Conservation (phyloP, 2,888 invertebrate genomes). For the Lepidochitona cinerea region DNA sequence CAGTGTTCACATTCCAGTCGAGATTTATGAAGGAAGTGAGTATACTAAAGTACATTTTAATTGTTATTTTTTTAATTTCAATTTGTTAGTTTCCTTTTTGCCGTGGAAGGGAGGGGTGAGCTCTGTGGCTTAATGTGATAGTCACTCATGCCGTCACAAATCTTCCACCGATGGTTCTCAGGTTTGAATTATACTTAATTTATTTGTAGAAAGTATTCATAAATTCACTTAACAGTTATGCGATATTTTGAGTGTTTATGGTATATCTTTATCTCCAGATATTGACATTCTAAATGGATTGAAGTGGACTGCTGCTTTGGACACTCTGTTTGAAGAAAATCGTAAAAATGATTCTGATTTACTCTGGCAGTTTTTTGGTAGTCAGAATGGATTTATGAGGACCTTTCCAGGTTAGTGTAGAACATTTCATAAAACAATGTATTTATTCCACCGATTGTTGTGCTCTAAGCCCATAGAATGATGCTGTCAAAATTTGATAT, state of each 20-base stretch:
- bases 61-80: no score
- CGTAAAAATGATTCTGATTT: conserved; percentile 67
- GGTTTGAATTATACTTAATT: no score
- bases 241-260: no score
- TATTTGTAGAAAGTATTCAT: no score
- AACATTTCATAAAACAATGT: not conserved
- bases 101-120: no score
- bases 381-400: conserved; percentile 71
- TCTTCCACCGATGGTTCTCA: no score
- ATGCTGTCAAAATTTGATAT: not conserved
- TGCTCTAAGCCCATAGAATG: not conserved
- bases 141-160: no score
- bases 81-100: no score
- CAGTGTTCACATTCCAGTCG: conserved; percentile 73
- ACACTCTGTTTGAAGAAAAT: conserved; percentile 70
- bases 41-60: no score
- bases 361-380: conserved; percentile 74
- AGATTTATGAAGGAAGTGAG: conserved; percentile 73
- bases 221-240: no score
- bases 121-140: no score
- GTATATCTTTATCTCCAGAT: no score
- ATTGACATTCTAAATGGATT: conserved; percentile 72
- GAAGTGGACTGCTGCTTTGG: conserved; percentile 70
- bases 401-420: conserved; percentile 69
- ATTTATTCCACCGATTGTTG: not conserved